Evolutionary conservation across 2,113 vertebrate species (phyloP).

Genomic region (Bufo bufo): DNA sequence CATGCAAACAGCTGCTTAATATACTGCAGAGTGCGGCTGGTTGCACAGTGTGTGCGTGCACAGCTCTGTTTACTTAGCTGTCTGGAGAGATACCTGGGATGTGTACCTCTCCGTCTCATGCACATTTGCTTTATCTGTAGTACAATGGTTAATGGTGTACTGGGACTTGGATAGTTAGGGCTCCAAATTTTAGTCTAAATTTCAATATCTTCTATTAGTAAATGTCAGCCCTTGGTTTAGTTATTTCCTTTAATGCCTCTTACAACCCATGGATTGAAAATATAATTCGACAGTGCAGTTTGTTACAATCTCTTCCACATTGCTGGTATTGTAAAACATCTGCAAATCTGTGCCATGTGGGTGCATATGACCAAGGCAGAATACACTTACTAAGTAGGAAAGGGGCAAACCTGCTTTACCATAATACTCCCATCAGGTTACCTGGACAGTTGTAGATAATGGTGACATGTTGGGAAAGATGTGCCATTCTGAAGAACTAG

Average conservation of each 20-base stretch:
- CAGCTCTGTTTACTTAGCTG: constrained; percentile 54
- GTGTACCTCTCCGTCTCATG: constrained; percentile 36
- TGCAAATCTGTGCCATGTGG: too few relatives aligned
- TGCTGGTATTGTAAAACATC: too few relatives aligned
- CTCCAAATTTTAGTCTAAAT: not conserved
- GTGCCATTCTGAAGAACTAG: too few relatives aligned
- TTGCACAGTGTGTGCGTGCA: constrained; percentile 56
- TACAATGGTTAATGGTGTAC: not conserved
- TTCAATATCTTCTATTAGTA: not conserved
- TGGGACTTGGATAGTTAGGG: not conserved
- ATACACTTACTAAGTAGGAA: too few relatives aligned
- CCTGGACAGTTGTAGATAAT: too few relatives aligned
- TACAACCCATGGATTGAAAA: not conserved
- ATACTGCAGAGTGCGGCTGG: constrained; percentile 61
- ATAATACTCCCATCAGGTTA: too few relatives aligned
- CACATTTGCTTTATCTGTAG: constrained; percentile 41
- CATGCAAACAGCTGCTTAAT: constrained; percentile 80
- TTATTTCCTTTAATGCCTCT: not conserved
- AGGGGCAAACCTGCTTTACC: too few relatives aligned
- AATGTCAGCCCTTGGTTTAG: not conserved
- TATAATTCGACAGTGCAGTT: not conserved
- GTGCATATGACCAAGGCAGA: too few relatives aligned
- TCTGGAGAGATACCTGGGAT: constrained; percentile 49
- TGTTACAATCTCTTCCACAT: too few relatives aligned
- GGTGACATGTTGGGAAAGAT: too few relatives aligned